These are phyloP conservation scores for Crematogaster levior DNA, from an alignment of 2,888 invertebrate species.

Conservation along the genomic window DNA sequence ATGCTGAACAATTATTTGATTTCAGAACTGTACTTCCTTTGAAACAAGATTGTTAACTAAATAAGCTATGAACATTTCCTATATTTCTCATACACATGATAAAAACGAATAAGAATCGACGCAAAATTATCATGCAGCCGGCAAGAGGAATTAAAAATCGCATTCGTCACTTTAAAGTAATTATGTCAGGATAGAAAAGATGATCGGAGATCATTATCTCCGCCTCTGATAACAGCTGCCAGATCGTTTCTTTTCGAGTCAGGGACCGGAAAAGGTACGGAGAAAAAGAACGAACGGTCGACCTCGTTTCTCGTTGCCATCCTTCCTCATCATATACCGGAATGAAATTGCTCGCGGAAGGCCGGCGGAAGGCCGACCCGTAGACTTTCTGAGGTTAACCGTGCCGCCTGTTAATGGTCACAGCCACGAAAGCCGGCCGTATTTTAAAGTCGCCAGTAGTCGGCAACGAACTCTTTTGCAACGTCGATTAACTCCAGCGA, in stretches of 20 bases:
- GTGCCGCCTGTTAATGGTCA: slow-evolving; percentile 77
- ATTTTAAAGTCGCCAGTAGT: slow-evolving; percentile 73
- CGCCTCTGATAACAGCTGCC: slow-evolving; percentile 53
- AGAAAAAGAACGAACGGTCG: slow-evolving; percentile 61
- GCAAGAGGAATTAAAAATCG: background rate
- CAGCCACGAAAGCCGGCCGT: slow-evolving; percentile 75
- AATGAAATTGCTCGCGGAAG: slow-evolving; percentile 71
- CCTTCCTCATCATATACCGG: slow-evolving; percentile 69
- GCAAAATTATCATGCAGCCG: background rate
- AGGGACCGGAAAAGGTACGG: slow-evolving; percentile 51
- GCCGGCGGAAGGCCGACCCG: slow-evolving; percentile 72
- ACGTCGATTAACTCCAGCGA: slow-evolving; percentile 72
- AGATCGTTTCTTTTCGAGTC: slow-evolving; percentile 56
- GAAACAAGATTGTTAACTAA: background rate
- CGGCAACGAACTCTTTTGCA: slow-evolving; percentile 69
- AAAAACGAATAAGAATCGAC: background rate
- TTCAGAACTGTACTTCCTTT: background rate
- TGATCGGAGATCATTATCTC: slow-evolving; percentile 19
- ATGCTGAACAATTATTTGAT: background rate
- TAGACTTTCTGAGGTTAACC: slow-evolving; percentile 76
- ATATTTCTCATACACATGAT: background rate
- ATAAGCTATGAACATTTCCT: background rate
- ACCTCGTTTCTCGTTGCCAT: slow-evolving; percentile 68
- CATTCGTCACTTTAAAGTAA: background rate
- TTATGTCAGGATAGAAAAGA: background rate